A percentile compares a stretch with the other conserved stretches of the same genome.
Conservation (phyloP, 2,113 vertebrate species). For the Atherinomorus stipes region DNA sequence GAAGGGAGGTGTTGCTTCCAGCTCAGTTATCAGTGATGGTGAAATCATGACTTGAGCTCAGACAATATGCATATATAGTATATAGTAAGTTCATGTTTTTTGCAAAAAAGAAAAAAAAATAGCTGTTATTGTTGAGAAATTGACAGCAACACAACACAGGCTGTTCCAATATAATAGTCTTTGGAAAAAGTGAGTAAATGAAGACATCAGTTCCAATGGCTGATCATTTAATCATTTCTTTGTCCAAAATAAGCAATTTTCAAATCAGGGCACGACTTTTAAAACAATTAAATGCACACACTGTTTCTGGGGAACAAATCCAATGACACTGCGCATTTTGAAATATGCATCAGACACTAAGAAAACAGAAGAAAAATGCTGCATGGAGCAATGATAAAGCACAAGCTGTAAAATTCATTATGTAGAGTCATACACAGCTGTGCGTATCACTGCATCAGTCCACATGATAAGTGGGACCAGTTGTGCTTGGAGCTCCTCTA, state of each 20-base stretch:
- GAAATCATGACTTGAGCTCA: too few species aligned
- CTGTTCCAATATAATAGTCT: not conserved
- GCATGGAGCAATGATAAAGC: conserved; percentile 17
- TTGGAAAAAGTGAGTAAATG: not conserved
- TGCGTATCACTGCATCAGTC: conserved; percentile 30
- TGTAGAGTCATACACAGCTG: conserved; percentile 25
- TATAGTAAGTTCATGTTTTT: too few species aligned
- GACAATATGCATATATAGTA: too few species aligned
- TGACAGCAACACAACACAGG: not conserved
- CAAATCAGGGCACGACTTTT: conserved; percentile 14
- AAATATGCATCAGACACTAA: conserved; percentile 3
- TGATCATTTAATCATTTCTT: too few species aligned
- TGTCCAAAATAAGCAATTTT: conserved; percentile 24
- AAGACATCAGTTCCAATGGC: not conserved
- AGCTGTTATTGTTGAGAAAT: not conserved
- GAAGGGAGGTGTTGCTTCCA: conserved; percentile 2
- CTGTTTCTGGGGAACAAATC: too few species aligned
- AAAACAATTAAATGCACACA: not conserved
- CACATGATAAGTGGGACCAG: conserved; percentile 41
- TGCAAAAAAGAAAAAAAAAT: too few species aligned
- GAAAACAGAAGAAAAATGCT: conserved; percentile 17
- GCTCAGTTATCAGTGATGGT: conserved; percentile 2
- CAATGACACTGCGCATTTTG: not conserved
- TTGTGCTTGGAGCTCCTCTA: conserved; percentile 60
- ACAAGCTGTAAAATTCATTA: conserved; percentile 20